phyloP scores from a whole-genome alignment of 2,797 vertebrate species.

The Rousettus madagascariensis region DNA sequence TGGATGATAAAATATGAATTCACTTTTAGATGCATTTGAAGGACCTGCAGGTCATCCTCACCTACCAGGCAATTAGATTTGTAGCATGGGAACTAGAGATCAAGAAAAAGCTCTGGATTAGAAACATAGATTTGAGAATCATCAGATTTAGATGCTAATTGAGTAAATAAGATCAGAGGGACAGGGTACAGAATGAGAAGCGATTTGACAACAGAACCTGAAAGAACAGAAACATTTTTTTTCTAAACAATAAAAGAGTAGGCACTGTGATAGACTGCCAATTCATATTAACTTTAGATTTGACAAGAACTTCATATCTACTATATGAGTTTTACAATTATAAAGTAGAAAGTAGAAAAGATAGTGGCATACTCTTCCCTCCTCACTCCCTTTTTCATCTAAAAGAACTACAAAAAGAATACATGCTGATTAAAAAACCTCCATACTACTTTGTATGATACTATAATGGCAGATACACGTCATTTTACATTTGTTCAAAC shows the following conservation, averaged over 20 bases:
- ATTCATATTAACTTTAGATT: conserved; percentile 19
- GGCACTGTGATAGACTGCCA: neutral
- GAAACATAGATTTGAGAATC: neutral
- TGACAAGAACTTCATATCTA: neutral
- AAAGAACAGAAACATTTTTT: neutral
- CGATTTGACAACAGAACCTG: neutral
- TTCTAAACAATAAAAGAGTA: neutral
- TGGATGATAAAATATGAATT: neutral
- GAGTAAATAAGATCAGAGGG: neutral
- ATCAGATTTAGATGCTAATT: neutral
- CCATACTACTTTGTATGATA: neutral
- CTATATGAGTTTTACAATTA: neutral
- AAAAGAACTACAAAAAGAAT: conserved; percentile 34
- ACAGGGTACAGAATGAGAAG: neutral
- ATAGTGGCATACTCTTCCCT: neutral
- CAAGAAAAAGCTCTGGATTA: conserved; percentile 12
- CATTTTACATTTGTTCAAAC: neutral
- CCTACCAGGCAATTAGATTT: neutral
- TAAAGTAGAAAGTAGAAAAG: neutral
- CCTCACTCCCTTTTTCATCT: neutral
- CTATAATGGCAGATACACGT: neutral
- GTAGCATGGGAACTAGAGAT: neutral
- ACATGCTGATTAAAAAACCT: neutral
- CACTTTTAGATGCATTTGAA: neutral
- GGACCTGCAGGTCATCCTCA: neutral